Conservation (phyloP, 2,888 invertebrate species). For the Caenorhabditis zanzibari region DNA sequence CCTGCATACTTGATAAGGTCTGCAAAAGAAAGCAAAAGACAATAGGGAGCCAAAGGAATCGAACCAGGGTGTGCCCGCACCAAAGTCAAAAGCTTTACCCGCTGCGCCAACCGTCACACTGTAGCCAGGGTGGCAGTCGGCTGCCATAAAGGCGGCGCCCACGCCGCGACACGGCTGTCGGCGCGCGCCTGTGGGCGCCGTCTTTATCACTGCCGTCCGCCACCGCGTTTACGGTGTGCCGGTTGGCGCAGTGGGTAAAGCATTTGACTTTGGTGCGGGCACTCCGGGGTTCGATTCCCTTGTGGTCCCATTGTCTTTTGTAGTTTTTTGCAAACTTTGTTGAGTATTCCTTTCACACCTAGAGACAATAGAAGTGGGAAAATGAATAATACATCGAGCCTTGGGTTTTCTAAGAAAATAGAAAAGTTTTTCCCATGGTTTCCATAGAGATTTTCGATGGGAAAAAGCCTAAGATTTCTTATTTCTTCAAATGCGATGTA, state of each 20-base stretch:
- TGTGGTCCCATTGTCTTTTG: not conserved
- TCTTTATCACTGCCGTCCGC: not conserved
- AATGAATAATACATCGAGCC: not conserved
- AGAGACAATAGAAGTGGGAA: not conserved
- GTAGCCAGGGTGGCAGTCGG: no score
- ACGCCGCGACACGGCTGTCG: not conserved
- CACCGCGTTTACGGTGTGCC: not conserved
- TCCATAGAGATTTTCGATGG: constrained; percentile 27
- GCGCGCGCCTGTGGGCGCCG: not conserved
- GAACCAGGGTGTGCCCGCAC: not conserved
- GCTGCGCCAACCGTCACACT: not conserved
- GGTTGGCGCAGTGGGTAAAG: not conserved
- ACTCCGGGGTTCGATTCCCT: not conserved
- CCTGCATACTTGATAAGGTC: constrained; percentile 8
- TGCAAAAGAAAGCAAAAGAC: not conserved
- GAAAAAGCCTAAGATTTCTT: not conserved
- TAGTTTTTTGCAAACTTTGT: not conserved
- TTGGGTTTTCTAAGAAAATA: not conserved
- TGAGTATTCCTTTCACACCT: not conserved
- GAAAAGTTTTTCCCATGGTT: constrained; percentile 20
- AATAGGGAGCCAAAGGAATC: not conserved
- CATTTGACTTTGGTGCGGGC: not conserved
- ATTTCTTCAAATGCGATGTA: no score
- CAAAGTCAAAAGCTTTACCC: not conserved
- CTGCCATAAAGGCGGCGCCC: not conserved